Base-by-base conservation (phyloP, 1,140 invertebrate genomes). In the Pseudomyrmex dendroicus region DNA sequence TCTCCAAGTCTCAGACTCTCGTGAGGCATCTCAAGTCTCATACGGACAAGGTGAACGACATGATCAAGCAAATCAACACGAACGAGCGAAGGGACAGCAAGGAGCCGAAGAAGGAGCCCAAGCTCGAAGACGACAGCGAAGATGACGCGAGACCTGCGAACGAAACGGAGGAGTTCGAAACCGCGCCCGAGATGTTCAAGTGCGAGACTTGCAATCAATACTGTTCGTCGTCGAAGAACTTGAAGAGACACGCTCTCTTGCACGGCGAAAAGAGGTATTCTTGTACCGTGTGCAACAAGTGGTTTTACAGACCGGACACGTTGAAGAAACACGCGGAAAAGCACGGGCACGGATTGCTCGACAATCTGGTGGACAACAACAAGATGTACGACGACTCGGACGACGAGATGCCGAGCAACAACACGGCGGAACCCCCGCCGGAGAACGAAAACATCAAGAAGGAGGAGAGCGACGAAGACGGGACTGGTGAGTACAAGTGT, bases 231-330 rank as follows among this genome's bases (percentile, higher is more conserved):
- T 64, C 92, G 57, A 94, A 94, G 70, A 94, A 94, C 85, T 59
- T 94, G 2, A 94, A 93, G 73, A 89, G 93, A 57, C 94, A 94
- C 15, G 57, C 92, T 17, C 85, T 94, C 1, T 90, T 94, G 17
- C 94, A 94, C 48, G 93, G 93, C 2, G 93, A 94, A 7, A 94
- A 93, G 57, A 94, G 94, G 25, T 94, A 94, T 76, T 93, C 93
- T 0, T 94, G 94, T 52, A 94, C 93, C 2, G 94, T 94, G 0
- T 94, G 93, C 82, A 93, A 94, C 77, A 94, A 94, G 63, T 94
- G 93, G 92, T 94, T 94, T 12, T 94, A 92, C 70, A 90, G 94
- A 56, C 92, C 93, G 0, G 93, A 94, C 46, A 94, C 93, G 7
- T 78, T 94, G 54, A 94, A 94, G 56, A 94, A 94, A 64, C 94